phyloP scores from a whole-genome alignment of 2,113 vertebrate genomes.

The Ifrita kowaldi region DNA sequence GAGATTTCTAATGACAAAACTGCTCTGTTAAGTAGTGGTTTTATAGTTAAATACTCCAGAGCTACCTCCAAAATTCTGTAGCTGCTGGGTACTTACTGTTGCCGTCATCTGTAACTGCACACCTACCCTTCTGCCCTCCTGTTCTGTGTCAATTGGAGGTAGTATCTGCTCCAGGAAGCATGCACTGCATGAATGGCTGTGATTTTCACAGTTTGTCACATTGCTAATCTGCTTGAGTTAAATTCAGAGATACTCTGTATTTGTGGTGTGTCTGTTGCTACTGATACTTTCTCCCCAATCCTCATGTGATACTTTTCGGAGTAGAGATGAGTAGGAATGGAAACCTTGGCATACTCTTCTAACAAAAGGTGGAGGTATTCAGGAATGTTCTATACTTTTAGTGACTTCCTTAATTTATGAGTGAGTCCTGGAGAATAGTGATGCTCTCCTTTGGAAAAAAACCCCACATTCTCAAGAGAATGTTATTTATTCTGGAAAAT shows the following conservation, averaged over 20 bases:
- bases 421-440: not conserved
- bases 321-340: not conserved
- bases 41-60: not conserved
- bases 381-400: not conserved
- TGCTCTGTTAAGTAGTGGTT: not conserved
- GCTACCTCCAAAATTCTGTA: not conserved
- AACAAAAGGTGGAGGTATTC: not conserved
- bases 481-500: not conserved
- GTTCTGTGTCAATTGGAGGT: not conserved
- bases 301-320: not conserved
- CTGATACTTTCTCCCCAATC: not conserved
- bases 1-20: not conserved
- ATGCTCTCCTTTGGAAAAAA: not conserved
- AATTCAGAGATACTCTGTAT: not conserved
- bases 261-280: not conserved
- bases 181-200: not conserved
- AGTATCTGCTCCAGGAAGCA: not conserved
- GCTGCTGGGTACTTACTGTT: not conserved
- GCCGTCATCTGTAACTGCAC: not conserved
- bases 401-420: not conserved
- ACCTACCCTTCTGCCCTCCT: not conserved
- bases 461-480: not conserved
- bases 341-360: not conserved
- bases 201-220: not conserved
- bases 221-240: not conserved